These are phyloP conservation scores for Austrofundulus limnaeus DNA, from an alignment of 2,113 vertebrate species.

Conservation along the genomic window DNA sequence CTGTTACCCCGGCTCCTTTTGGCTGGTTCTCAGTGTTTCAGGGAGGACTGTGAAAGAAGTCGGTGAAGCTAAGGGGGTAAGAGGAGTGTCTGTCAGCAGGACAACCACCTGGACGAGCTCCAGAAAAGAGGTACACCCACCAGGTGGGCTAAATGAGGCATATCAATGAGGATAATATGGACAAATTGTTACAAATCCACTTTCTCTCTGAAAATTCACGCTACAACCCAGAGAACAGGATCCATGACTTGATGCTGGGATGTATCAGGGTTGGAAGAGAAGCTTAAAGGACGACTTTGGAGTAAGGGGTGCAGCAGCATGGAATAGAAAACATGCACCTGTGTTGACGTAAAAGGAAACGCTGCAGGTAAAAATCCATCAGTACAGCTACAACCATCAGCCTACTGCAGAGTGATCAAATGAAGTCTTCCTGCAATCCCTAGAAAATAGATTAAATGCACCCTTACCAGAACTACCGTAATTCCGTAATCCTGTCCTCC, in stretches of 20 bases:
- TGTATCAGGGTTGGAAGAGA: conserved; percentile 16
- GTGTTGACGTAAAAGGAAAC: background rate
- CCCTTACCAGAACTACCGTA: conserved; percentile 76
- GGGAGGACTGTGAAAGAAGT: conserved; percentile 32
- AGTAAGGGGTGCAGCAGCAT: conserved; percentile 57
- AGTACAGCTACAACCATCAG: conserved; percentile 14
- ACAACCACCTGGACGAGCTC: conserved; percentile 68
- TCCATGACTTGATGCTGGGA: conserved; percentile 12
- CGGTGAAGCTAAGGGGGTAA: conserved; percentile 33
- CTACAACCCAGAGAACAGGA: conserved; percentile 5
- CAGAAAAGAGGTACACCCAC: conserved; percentile 57
- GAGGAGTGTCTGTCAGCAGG: conserved; percentile 67
- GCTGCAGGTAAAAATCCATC: conserved; percentile 15
- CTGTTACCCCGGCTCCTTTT: conserved; percentile 33
- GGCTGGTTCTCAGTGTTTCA: conserved; percentile 23
- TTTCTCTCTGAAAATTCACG: background rate
- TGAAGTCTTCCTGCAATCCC: conserved; percentile 45
- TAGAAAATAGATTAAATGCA: conserved; percentile 57
- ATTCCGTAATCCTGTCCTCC: conserved; percentile 72
- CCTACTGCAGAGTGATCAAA: conserved; percentile 32
- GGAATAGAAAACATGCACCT: conserved; percentile 38
- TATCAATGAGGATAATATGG: conserved; percentile 57
- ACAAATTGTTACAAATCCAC: conserved; percentile 17
- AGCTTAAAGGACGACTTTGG: conserved; percentile 1
- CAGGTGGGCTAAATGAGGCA: conserved; percentile 56